Percentiles rank a stretch among this genome's conserved stretches.
Conservation (phyloP, 2,888 invertebrate species). For the Carcina quercana region DNA sequence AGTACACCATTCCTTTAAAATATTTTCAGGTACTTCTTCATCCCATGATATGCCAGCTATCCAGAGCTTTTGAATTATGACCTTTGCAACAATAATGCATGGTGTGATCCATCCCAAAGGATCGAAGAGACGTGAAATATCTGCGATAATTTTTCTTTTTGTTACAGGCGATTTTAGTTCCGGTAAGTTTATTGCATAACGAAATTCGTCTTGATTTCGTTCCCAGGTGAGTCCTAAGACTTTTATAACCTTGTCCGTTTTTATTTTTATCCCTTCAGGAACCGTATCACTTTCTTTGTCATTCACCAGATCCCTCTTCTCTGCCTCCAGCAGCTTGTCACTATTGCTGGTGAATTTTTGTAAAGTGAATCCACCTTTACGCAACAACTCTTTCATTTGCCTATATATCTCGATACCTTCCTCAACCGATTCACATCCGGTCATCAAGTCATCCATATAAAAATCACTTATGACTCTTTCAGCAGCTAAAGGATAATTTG, state of each 20-base stretch:
- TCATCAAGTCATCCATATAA: constrained; percentile 20
- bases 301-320: not conserved
- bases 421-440: constrained; percentile 17
- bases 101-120: constrained; percentile 21
- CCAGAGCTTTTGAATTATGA: constrained; percentile 20
- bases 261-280: constrained; percentile 10
- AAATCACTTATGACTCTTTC: constrained; percentile 5
- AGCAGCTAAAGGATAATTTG: constrained; percentile 12
- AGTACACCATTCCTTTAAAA: not conserved
- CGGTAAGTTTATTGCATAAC: constrained; percentile 15
- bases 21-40: constrained; percentile 6
- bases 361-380: constrained; percentile 13
- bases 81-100: constrained; percentile 13
- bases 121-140: constrained; percentile 16
- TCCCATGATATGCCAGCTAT: constrained; percentile 19
- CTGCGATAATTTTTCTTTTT: constrained; percentile 17
- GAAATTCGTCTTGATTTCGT: constrained; percentile 13
- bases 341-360: constrained; percentile 18
- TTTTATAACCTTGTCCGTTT: constrained; percentile 15
- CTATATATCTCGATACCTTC: constrained; percentile 12
- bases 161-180: constrained; percentile 7
- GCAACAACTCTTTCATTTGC: constrained; percentile 20
- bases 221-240: constrained; percentile 20
- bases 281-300: constrained; percentile 1
- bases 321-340: constrained; percentile 7